phyloP scores from a whole-genome alignment of 2,888 invertebrate genomes.

The Callyntrura guangdongensis region DNA sequence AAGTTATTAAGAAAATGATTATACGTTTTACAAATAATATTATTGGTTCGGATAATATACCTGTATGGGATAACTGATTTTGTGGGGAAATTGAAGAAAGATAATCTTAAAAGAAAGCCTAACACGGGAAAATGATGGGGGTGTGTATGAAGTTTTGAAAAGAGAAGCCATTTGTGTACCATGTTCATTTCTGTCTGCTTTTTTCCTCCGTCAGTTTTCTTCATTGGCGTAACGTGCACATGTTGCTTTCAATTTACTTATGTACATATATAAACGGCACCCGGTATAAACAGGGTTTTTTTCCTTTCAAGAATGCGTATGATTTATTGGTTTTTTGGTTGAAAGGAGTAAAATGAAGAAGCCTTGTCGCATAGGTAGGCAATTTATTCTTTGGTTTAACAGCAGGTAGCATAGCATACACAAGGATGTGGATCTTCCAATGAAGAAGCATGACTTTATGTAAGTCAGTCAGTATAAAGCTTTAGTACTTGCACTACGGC shows the following conservation, averaged over 20 bases:
- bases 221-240: conserved; percentile 3
- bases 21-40: neutral
- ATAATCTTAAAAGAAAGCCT: conserved; percentile 17
- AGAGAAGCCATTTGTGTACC: neutral
- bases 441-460: neutral
- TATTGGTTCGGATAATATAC: neutral
- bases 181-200: neutral
- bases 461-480: no score
- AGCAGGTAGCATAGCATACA: neutral
- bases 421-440: neutral
- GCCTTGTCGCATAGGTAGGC: neutral
- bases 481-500: no score
- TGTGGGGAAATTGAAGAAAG: conserved; percentile 22
- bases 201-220: neutral
- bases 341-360: conserved; percentile 11
- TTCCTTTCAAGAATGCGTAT: neutral
- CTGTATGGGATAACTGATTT: conserved; percentile 4
- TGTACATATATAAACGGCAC: neutral
- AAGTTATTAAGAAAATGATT: neutral
- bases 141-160: neutral
- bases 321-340: conserved; percentile 2
- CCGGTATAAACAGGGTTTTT: neutral
- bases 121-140: neutral
- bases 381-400: neutral
- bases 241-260: neutral